These are phyloP conservation scores for Schrankia costaestrigalis DNA, from an alignment of 2,888 invertebrate genomes.

Conservation along the genomic window DNA sequence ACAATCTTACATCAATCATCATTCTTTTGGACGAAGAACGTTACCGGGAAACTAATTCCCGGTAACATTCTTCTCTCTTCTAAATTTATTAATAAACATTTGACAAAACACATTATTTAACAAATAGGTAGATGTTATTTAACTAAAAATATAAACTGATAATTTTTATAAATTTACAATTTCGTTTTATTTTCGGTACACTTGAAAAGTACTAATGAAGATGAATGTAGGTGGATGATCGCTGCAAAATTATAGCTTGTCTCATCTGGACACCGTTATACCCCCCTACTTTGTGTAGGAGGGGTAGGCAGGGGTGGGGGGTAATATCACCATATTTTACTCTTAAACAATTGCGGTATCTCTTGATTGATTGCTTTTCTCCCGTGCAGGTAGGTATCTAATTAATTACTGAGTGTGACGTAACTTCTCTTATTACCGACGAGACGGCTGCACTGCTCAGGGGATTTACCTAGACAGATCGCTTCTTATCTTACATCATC, in stretches of 20 bases:
- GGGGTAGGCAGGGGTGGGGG: background rate
- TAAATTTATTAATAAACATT: too few relatives aligned
- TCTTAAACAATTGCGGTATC: slow-evolving; percentile 48
- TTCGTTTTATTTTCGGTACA: slow-evolving; percentile 21
- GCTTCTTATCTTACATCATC: slow-evolving; percentile 1
- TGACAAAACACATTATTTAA: too few relatives aligned
- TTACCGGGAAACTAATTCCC: too few relatives aligned
- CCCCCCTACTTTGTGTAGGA: slow-evolving; percentile 5
- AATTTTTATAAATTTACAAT: too few relatives aligned
- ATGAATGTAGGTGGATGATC: slow-evolving; percentile 33
- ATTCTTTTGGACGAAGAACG: too few relatives aligned
- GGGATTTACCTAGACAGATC: slow-evolving; percentile 21
- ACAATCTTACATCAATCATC: too few relatives aligned
- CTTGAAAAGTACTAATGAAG: slow-evolving; percentile 33
- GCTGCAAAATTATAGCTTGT: slow-evolving; percentile 26
- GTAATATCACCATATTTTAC: slow-evolving; percentile 40
- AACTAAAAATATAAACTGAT: too few relatives aligned
- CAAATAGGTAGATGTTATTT: too few relatives aligned
- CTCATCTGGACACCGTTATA: slow-evolving; percentile 27
- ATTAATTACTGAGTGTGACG: slow-evolving; percentile 43
- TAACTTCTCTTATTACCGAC: slow-evolving; percentile 21
- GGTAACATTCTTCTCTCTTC: too few relatives aligned
- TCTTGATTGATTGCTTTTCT: slow-evolving; percentile 48
- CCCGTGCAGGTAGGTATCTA: slow-evolving; percentile 27
- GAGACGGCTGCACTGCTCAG: slow-evolving; percentile 36